Percentiles rank a stretch among this genome's conserved stretches.
Evolutionary conservation across 2,797 vertebrate species (phyloP).

Genomic region (Dicrostonyx torquatus): DNA sequence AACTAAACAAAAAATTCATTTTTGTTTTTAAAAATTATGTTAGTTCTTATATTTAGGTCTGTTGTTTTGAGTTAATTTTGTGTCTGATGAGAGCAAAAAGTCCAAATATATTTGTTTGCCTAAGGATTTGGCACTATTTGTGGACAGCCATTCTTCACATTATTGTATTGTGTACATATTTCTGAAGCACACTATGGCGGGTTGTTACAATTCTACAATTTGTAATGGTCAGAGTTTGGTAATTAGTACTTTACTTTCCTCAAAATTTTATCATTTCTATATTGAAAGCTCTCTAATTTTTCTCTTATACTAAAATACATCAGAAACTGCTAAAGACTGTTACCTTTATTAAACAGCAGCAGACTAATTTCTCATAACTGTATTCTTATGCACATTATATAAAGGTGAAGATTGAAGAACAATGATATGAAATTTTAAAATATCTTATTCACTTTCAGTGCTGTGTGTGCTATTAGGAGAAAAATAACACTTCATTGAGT

Average conservation of each 20-base stretch:
- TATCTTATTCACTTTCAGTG: not conserved
- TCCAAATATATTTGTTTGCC: not conserved
- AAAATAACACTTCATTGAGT: not conserved
- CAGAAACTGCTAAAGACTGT: not conserved
- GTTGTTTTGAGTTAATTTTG: conserved; percentile 15
- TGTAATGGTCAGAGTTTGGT: not conserved
- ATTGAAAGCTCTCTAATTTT: not conserved
- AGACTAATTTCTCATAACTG: not conserved
- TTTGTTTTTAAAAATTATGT: not conserved
- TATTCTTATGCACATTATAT: not conserved
- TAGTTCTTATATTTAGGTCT: not conserved
- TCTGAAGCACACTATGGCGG: not conserved
- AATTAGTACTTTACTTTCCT: not conserved
- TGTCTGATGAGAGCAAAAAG: not conserved
- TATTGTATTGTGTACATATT: not conserved
- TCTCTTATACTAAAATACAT: not conserved
- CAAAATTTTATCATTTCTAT: not conserved
- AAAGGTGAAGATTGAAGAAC: conserved; percentile 37
- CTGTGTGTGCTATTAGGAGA: not conserved
- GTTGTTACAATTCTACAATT: not conserved
- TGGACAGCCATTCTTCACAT: not conserved
- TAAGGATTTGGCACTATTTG: not conserved
- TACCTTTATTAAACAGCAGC: not conserved
- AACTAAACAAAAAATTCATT: conserved; percentile 1
- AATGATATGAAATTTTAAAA: not conserved